Percentiles rank a stretch among this genome's conserved stretches.
Conservation (phyloP, 2,113 vertebrate genomes). For the Argyrosomus japonicus region DNA sequence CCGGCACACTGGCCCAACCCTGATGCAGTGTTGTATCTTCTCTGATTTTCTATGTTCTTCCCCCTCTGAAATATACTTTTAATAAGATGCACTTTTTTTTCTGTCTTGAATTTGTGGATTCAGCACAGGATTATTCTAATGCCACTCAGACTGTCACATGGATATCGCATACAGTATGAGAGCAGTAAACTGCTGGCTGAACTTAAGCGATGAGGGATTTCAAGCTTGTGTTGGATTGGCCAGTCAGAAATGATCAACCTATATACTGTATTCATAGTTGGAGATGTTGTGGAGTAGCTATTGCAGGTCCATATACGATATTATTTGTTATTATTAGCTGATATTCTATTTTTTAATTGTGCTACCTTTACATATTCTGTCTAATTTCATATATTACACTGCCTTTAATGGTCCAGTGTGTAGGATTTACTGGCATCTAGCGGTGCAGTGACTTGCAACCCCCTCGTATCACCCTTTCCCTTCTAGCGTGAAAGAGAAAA, state of each 20-base stretch:
- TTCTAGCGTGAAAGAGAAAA: too few relatives aligned
- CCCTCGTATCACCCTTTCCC: too few relatives aligned
- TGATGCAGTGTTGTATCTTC: not conserved
- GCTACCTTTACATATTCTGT: not conserved
- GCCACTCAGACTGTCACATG: constrained; percentile 63
- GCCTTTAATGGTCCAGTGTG: not conserved
- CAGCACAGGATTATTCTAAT: constrained; percentile 75
- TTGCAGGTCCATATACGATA: not conserved
- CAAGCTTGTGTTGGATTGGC: constrained; percentile 39
- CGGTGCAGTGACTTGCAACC: too few relatives aligned
- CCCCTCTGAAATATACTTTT: constrained; percentile 30
- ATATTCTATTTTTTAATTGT: not conserved
- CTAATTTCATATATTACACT: not conserved
- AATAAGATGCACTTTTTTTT: constrained; percentile 40
- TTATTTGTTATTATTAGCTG: not conserved
- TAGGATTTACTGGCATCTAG: too few relatives aligned
- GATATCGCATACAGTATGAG: constrained; percentile 49
- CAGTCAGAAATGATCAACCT: constrained; percentile 17
- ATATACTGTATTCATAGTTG: not conserved
- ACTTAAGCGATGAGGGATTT: constrained; percentile 52
- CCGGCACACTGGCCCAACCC: not conserved
- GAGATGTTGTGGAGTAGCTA: not conserved
- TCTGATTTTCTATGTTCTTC: not conserved
- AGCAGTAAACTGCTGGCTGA: constrained; percentile 37
- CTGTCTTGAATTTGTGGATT: constrained; percentile 55